These are phyloP conservation scores for Habropoda laboriosa DNA, from an alignment of 1,140 invertebrate genomes.

Conservation along the genomic window DNA sequence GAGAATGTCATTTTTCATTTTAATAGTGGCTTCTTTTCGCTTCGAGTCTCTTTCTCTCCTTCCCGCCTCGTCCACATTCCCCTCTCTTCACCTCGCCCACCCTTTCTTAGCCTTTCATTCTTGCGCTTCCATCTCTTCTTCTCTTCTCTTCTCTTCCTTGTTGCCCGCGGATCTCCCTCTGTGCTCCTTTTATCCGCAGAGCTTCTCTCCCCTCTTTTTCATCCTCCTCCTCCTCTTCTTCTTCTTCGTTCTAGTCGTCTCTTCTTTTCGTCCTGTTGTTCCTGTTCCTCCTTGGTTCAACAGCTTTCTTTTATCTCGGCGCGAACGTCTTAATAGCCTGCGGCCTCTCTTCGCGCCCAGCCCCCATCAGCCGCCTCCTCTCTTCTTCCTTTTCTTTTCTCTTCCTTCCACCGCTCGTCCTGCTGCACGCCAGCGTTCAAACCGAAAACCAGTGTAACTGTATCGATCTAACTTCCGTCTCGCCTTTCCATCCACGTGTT, in stretches of 20 bases:
- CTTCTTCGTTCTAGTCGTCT: conserved; percentile 32
- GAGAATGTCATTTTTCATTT: conserved; percentile 82
- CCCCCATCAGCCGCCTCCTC: not conserved
- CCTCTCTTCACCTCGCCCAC: too few relatives aligned
- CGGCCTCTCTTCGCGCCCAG: conserved; percentile 62
- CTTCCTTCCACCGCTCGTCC: conserved; percentile 9
- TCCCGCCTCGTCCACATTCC: not conserved
- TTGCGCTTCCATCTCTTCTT: not conserved
- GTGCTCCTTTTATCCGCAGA: conserved; percentile 37
- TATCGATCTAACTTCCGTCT: conserved; percentile 27
- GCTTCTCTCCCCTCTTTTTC: conserved; percentile 59
- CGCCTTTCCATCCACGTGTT: not conserved
- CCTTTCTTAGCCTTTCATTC: conserved; percentile 1
- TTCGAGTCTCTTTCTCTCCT: conserved; percentile 31
- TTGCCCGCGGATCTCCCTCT: too few relatives aligned
- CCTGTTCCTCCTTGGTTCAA: conserved; percentile 49
- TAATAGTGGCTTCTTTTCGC: conserved; percentile 77
- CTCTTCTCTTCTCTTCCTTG: conserved; percentile 24
- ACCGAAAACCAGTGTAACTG: conserved; percentile 2
- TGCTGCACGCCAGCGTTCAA: too few relatives aligned
- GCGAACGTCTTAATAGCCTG: conserved; percentile 80
- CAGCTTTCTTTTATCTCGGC: conserved; percentile 77
- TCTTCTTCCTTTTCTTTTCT: not conserved
- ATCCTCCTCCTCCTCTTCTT: not conserved
- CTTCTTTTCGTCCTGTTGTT: conserved; percentile 30